Evolutionary conservation across 2,888 invertebrate species (phyloP), one percentile per base, ranked within the genome.

Genomic region (Cheilosia scutellata): DNA sequence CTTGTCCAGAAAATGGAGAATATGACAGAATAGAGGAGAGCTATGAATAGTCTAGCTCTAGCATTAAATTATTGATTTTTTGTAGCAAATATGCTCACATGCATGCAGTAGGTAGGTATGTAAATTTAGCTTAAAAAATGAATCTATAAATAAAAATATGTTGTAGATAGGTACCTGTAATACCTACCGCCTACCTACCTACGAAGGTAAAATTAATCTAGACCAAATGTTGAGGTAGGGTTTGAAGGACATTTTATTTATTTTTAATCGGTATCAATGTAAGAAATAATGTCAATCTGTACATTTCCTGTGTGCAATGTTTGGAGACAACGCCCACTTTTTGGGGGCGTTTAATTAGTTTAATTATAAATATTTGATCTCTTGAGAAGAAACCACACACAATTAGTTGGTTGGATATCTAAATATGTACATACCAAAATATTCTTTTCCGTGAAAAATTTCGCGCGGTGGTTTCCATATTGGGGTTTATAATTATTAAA

Each of bases 221-320:
- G 77, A 53, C 20, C 66, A 55, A 62, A 72, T 77, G 37, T 83
- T 83, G 82, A 68, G 82, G 82, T 83, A 77, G 82, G 82, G 49
- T 47, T 13, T 40, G 13, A 27, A 51, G 51, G 25, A 51, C 25
- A 51, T 27, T 27, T 7, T 6, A 2, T 11, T 51, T 1, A 37
- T 20, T 3, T 42, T 20, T 25, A 51, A 6, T 4, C 25, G 7
- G 13, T 51, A 9, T 20, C 20, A 1, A 20, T 20, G 20, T 20
- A 20, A 20, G 20, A 20, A 20, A 20, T 20, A 2, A 20, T n/a
- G n/a, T n/a, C 20, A 20, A 20, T 20, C 20, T 20, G 20, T 20
- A 20, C 20, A 20, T 20, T 20, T 20, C 20, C 20, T 20, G 20
- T 20, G 20, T 20, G 20, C 20, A 20, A 20, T 20, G 20, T 1